Base-by-base conservation (phyloP, 2,888 invertebrate genomes). In the Ariolimax columbianus region DNA sequence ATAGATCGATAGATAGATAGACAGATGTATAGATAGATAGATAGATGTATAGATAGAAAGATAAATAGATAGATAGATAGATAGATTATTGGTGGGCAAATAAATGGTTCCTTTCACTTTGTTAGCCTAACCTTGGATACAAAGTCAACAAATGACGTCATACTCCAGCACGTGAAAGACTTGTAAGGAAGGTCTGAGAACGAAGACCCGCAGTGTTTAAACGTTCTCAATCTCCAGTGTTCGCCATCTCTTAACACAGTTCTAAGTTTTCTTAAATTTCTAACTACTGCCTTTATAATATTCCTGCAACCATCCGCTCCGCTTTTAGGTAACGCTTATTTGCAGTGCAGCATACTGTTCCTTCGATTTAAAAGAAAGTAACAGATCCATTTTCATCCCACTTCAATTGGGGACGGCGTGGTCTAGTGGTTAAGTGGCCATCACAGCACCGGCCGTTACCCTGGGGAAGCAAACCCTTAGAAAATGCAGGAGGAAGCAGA, bases 121-220 rank as follows among this genome's bases (percentile, higher is more conserved):
- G 30, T 17, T 19, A 14, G 17, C 30, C 3, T 66, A 66, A 66
- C 9, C 33, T 66, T 33, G 33, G 33, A 47, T 4, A 2, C 11
- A n/a, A 33, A 66, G 33, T 66, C 66, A 66, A 66, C 33, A 77
- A 0, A 19, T 77, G 75, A 77, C 75, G 51, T 77, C 75, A 77
- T 19, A 77, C 7, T 4, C 0, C 51, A 11, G 23, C 33, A 77
- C 51, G 51, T 51, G 75, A 51, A 51, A 77, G 23, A 51, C n/a
- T 43, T 4, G n/a, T 33, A 2, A 77, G 51, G n/a, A 33, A 30
- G 47, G 47, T 75, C n/a, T 75, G 30, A 30, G 30, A 14, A 47
- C 14, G 51, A 77, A 77, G 33, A 30, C 51, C n/a, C 51, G 43
- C 33, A 33, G 75, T 47, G 51, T 33, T 77, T 33, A 33, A 43